Percentiles rank a stretch among this genome's conserved stretches.
These are phyloP conservation scores for Amblyjoppa fuscipennis DNA, from an alignment of 2,888 invertebrate genomes.

Conservation along the genomic window DNA sequence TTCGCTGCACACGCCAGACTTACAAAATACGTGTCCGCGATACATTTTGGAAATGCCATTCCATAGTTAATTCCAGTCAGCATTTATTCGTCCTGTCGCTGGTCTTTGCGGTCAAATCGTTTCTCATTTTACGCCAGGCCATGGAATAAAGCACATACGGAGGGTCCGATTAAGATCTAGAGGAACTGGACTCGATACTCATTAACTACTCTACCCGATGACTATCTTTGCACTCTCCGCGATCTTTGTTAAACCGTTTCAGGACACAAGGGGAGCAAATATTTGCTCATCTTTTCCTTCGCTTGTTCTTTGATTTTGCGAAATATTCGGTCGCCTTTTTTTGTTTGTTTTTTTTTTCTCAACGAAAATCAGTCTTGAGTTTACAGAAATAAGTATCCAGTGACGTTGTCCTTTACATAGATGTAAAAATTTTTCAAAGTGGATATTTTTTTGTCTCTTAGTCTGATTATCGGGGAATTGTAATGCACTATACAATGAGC, in stretches of 20 bases:
- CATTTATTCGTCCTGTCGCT: constrained; percentile 4
- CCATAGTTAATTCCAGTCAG: constrained; percentile 31
- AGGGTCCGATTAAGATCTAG: neutral
- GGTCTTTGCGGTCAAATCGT: constrained; percentile 45
- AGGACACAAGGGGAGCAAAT: constrained; percentile 50
- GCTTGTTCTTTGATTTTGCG: neutral
- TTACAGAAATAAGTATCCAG: neutral
- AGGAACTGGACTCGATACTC: constrained; percentile 20
- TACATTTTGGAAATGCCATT: constrained; percentile 27
- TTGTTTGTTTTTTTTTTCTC: neutral
- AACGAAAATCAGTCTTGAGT: neutral
- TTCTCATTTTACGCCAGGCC: constrained; percentile 18
- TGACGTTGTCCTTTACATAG: neutral
- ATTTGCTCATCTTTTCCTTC: constrained; percentile 29
- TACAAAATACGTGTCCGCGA: constrained; percentile 52
- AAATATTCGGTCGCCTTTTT: neutral
- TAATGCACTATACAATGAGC: neutral
- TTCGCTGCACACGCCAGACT: constrained; percentile 38
- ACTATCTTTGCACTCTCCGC: constrained; percentile 29
- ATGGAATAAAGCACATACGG: neutral
- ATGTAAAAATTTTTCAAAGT: neutral
- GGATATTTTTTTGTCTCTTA: neutral
- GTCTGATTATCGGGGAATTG: neutral
- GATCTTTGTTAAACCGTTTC: constrained; percentile 23
- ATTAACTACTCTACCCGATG: constrained; percentile 18